These are phyloP conservation scores for Styela plicata DNA, from an alignment of 23 tunicate genomes.

Conservation along the genomic window DNA sequence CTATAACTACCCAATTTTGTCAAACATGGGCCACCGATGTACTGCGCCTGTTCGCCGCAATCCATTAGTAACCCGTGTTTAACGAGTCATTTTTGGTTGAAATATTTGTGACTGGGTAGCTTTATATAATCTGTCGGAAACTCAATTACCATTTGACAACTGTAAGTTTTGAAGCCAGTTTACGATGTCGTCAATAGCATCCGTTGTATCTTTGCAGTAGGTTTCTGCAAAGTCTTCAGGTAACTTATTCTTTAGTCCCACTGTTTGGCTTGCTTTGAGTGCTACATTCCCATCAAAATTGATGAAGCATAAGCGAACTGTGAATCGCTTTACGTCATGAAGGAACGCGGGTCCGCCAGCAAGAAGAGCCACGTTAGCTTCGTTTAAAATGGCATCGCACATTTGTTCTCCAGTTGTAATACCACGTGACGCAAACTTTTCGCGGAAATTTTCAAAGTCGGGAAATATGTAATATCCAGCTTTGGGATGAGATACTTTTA, in stretches of 20 bases:
- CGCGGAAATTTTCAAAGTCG: constrained; percentile 74
- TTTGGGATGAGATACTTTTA: constrained; percentile 47
- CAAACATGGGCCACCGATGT: too few species aligned
- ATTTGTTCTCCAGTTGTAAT: constrained; percentile 69
- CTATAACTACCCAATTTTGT: too few species aligned
- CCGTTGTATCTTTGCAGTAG: constrained; percentile 29
- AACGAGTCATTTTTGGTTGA: too few species aligned
- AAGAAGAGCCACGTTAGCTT: constrained; percentile 78
- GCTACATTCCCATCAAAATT: constrained; percentile 85
- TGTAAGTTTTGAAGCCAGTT: constrained; percentile 6
- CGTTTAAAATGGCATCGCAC: constrained; percentile 70
- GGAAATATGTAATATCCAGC: constrained; percentile 96
- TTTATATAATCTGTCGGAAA: too few species aligned
- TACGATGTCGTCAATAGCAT: constrained; percentile 10
- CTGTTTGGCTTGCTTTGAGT: constrained; percentile 44
- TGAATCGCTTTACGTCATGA: constrained; percentile 42
- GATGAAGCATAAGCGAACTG: constrained; percentile 86
- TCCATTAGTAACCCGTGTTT: too few species aligned
- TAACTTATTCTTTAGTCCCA: constrained; percentile 42
- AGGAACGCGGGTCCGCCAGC: constrained; percentile 95
- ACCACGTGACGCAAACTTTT: constrained; percentile 29
- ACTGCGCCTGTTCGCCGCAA: too few species aligned
- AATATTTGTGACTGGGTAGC: too few species aligned
- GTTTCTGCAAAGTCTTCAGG: constrained; percentile 55
- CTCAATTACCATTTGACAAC: neutral